phyloP scores from a whole-genome alignment of 1,140 invertebrate genomes.

The Aphaenogaster rudis region DNA sequence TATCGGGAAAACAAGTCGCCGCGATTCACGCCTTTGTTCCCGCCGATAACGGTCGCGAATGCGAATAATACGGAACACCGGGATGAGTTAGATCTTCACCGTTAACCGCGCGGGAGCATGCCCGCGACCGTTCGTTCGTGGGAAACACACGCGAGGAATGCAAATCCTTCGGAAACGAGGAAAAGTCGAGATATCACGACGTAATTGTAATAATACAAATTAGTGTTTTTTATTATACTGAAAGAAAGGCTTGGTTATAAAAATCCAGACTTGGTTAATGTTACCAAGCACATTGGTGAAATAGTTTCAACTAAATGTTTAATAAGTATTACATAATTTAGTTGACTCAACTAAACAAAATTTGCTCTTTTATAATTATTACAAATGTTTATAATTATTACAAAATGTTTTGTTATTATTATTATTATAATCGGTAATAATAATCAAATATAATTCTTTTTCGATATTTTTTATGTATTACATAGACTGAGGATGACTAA shows the following conservation, averaged over 20 bases:
- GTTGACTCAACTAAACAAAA: no score
- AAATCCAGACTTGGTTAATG: no score
- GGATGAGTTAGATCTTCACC: slow-evolving; percentile 54
- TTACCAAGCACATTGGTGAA: no score
- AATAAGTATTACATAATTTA: no score
- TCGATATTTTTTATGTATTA: no score
- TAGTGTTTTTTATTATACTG: neutral
- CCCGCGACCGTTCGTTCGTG: slow-evolving; percentile 41
- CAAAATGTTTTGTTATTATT: no score
- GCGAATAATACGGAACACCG: slow-evolving; percentile 44
- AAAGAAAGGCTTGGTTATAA: neutral
- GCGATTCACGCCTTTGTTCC: slow-evolving; percentile 37
- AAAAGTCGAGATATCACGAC: slow-evolving; percentile 27
- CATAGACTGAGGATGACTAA: no score
- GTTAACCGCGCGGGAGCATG: slow-evolving; percentile 41
- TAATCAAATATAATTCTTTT: no score
- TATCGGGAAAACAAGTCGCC: slow-evolving; percentile 26
- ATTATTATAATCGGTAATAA: no score
- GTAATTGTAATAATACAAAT: slow-evolving; percentile 13
- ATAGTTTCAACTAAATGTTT: no score
- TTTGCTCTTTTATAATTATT: no score
- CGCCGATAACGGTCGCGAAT: slow-evolving; percentile 48
- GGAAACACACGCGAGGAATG: slow-evolving; percentile 48
- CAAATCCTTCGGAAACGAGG: slow-evolving; percentile 28
- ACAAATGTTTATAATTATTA: no score